Conservation (phyloP, 2,888 invertebrate genomes). For the Dicranocentrus wangi region DNA sequence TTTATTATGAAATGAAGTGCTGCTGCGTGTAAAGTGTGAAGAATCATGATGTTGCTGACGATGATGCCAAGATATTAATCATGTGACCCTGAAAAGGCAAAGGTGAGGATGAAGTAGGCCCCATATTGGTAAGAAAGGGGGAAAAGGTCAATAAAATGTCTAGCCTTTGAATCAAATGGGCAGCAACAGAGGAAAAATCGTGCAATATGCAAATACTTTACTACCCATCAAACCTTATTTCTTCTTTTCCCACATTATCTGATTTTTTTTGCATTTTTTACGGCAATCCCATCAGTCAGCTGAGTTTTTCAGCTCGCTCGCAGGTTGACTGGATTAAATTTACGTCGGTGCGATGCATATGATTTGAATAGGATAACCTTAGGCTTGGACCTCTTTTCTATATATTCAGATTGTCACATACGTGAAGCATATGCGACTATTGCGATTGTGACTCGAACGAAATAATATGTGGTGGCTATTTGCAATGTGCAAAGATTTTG, state of each 20-base stretch:
- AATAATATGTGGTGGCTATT: background rate
- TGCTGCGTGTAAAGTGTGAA: background rate
- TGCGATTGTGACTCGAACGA: background rate
- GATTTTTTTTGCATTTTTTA: conserved; percentile 12
- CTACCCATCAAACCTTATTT: too few relatives aligned
- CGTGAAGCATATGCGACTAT: background rate
- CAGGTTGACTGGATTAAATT: conserved; percentile 10
- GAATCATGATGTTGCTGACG: background rate
- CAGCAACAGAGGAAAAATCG: background rate
- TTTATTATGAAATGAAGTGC: conserved; percentile 1
- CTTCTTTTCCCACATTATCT: background rate
- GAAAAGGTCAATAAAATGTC: conserved; percentile 12
- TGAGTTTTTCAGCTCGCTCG: background rate
- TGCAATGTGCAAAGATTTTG: background rate
- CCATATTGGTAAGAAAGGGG: conserved; percentile 3
- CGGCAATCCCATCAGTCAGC: background rate
- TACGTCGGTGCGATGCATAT: background rate
- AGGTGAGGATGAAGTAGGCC: conserved; percentile 5
- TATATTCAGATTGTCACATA: background rate
- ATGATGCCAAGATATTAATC: conserved; percentile 14
- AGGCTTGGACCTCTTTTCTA: background rate
- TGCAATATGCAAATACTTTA: conserved; percentile 3
- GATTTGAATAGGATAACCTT: background rate
- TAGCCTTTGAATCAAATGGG: background rate
- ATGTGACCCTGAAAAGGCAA: conserved; percentile 37